Base-by-base conservation (phyloP, 2,888 invertebrate species). In the Eupithecia dodoneata region DNA sequence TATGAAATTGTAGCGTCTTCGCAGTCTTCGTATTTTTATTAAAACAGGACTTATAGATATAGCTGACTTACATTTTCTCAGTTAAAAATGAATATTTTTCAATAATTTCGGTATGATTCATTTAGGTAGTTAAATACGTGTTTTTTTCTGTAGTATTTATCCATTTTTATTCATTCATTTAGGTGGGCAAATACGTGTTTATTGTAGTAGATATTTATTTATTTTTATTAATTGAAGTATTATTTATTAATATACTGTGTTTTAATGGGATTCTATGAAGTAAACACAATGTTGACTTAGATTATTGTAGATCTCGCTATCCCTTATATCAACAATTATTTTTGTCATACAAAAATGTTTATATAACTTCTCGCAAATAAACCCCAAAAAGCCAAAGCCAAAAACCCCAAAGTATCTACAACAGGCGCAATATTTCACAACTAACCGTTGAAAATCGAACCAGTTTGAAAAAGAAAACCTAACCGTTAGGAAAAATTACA, bases 401-500 rank as follows among this genome's bases (percentile, higher is more conserved):
- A 66, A 10, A 13, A 66, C 13, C 6, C 12, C 42, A 66, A 45
- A 44, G 1, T 45, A 10, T 10, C n/a, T 12, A 69, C 13, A 69
- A 72, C 47, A 41, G 41, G 63, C 2, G 15, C n/a, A 10, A 47
- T 55, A 72, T 59, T 72, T 73, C 44, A 71, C 41, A 71, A 18
- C 15, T 45, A 85, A 85, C 87, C 85, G 83, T 86, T 85, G 82
- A 85, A 86, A 87, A 85, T 86, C 73, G 81, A 89, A 87, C 87
- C 83, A 85, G 86, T 85, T 84, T 77, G 81, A 81, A 77, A 86
- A 84, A 82, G 81, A 86, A 85, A 85, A 87, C 81, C 82, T 83
- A 81, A 80, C 81, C 45, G 78, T 86, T 86, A 87, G 84, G 82
- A 87, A 90, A 89, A 90, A 86, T 87, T 81, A 84, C 84, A 81